Percentiles rank a stretch among this genome's conserved stretches.
phyloP scores from a whole-genome alignment of 2,888 invertebrate species.

The Odontocerum albicorne region DNA sequence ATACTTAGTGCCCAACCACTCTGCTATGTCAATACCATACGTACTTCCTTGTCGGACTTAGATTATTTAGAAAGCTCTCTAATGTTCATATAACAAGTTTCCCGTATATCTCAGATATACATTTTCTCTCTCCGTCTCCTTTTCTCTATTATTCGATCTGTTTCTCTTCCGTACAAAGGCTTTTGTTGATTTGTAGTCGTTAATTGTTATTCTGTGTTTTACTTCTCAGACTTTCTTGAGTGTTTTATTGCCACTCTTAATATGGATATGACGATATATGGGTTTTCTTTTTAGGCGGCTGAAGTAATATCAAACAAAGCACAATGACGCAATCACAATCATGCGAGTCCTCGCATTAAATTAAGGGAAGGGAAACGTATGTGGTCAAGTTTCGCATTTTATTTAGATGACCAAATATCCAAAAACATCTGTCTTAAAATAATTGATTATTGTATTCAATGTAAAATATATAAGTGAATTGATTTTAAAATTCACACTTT shows the following conservation, averaged over 20 bases:
- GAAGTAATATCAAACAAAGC: too few relatives aligned
- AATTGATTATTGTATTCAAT: too few relatives aligned
- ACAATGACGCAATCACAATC: too few relatives aligned
- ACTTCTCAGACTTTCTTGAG: constrained; percentile 14
- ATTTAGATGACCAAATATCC: too few relatives aligned
- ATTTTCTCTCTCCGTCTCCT: constrained; percentile 16
- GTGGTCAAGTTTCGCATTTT: too few relatives aligned
- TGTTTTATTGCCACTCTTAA: constrained; percentile 10
- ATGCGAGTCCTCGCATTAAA: too few relatives aligned
- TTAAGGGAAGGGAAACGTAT: too few relatives aligned
- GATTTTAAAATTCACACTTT: too few relatives aligned
- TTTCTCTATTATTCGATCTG: not conserved
- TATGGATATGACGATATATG: constrained; percentile 1
- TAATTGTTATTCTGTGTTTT: constrained; percentile 33
- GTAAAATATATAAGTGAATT: too few relatives aligned
- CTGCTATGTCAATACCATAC: constrained; percentile 63
- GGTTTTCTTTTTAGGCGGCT: too few relatives aligned
- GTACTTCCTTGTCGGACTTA: constrained; percentile 61
- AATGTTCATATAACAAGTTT: constrained; percentile 61
- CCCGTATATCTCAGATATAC: constrained; percentile 43
- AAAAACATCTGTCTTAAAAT: too few relatives aligned
- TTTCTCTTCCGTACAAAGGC: constrained; percentile 9
- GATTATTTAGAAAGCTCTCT: constrained; percentile 64
- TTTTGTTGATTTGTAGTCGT: constrained; percentile 29
- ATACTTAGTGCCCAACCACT: constrained; percentile 58